phyloP scores from a whole-genome alignment of 2,113 vertebrate genomes.

The Pteruthius melanotis region DNA sequence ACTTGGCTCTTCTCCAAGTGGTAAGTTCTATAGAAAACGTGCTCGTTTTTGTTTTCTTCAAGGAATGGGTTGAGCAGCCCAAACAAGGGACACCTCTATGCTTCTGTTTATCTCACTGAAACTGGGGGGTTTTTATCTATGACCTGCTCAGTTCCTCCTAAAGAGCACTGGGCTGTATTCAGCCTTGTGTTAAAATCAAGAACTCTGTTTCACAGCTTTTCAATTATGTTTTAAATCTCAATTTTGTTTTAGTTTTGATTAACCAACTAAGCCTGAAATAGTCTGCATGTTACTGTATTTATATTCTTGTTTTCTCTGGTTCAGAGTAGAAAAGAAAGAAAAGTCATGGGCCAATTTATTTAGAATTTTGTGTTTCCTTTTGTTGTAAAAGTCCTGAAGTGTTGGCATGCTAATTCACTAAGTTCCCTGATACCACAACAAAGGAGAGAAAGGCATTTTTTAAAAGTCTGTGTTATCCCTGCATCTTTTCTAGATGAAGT shows the following conservation, averaged over 20 bases:
- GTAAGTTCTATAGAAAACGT: conserved; percentile 43
- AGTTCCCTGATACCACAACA: background rate
- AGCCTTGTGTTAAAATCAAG: background rate
- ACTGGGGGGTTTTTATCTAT: background rate
- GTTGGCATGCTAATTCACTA: background rate
- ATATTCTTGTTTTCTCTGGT: background rate
- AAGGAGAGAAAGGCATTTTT: background rate
- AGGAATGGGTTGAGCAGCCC: background rate
- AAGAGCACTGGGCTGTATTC: background rate
- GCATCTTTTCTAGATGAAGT: background rate
- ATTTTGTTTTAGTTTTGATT: background rate
- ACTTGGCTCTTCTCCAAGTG: conserved; percentile 77
- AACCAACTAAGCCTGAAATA: background rate
- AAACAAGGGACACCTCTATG: background rate
- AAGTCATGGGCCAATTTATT: background rate
- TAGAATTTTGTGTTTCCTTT: background rate
- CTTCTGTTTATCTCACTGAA: background rate
- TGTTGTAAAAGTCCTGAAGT: background rate
- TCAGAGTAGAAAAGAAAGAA: background rate
- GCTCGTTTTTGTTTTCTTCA: background rate
- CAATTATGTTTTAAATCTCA: background rate
- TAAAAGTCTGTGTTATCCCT: background rate
- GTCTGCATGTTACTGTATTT: background rate
- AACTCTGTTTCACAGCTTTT: background rate
- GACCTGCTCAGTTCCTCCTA: background rate